Base-by-base conservation (phyloP, 2,888 invertebrate genomes). In the Plutella xylostella region DNA sequence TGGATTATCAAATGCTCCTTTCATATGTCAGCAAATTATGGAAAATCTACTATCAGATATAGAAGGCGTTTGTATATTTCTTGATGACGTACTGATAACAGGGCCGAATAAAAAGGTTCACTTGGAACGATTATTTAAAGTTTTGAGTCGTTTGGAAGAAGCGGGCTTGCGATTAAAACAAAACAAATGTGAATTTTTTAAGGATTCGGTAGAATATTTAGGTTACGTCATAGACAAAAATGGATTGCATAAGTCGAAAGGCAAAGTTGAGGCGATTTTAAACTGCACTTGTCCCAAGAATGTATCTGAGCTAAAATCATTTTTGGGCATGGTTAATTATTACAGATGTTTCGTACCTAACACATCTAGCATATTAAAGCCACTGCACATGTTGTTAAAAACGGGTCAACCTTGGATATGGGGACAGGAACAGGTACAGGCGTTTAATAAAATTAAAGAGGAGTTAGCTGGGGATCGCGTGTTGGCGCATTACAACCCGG, bases 1-100 rank as follows among this genome's bases (percentile, higher is more conserved):
- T 43, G 56, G 57, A 11, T 50, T 65, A 19, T 47, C 53, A 12
- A 54, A 51, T 15, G 57, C 57, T 9, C 57, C 59, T 4, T 53
- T 54, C 11, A 56, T 56, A 45, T 62, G 63, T 43, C 58, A 65
- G 50, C 52, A 55, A 48, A 49, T 54, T 15, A 61, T 63, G 54
- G 50, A 53, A 33, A 41, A 28, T 15, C 22, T 51, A 18, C 43
- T 51, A 21, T 14, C 9, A 20, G 48, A 35, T 17, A 17, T 54
- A 11, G 46, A 47, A 18, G 42, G 42, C 5, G n/a, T 38, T 1
- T 38, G 43, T n/a, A 33, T 45, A 3, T 50, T 45, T 37, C 37
- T 45, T 17, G 50, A 50, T 34, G 50, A 50, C 42, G 33, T 47
- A 9, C 40, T 45, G 6, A 43, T 47, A 6, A 45, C 48, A 1